Evolutionary conservation across 2,797 vertebrate species (phyloP).

Genomic region (Danio albolineatus): DNA sequence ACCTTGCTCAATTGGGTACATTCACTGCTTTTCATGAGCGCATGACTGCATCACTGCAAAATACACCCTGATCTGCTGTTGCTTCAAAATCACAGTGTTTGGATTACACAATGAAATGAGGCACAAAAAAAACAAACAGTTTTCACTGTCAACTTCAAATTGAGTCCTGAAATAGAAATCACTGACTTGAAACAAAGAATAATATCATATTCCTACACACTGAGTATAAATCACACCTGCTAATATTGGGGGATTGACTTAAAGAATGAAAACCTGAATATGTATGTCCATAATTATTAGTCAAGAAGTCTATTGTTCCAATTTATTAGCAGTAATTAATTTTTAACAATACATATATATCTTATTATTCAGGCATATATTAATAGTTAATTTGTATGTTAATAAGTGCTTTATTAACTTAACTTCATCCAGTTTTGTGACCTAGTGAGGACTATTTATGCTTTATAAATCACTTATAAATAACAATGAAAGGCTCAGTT

Average conservation of each 20-base stretch:
- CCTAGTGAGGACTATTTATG: no score
- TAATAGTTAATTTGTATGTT: no score
- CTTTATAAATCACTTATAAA: no score
- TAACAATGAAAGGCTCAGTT: no score
- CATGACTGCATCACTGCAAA: constrained; percentile 42
- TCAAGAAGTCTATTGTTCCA: no score
- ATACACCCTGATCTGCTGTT: constrained; percentile 32
- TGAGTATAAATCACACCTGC: not conserved
- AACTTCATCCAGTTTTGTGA: no score
- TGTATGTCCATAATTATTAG: no score
- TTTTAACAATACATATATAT: no score
- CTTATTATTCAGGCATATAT: no score
- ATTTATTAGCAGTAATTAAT: no score
- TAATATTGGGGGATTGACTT: not conserved
- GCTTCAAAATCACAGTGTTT: constrained; percentile 52
- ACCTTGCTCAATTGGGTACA: constrained; percentile 48
- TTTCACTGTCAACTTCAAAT: constrained; percentile 26
- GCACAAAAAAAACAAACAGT: constrained; percentile 1
- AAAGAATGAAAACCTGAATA: not conserved
- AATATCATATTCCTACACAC: not conserved
- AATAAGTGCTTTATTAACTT: no score
- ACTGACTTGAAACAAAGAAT: constrained; percentile 20
- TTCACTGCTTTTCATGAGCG: constrained; percentile 39
- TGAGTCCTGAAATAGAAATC: constrained; percentile 7
- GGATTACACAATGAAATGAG: constrained; percentile 51